Evolutionary conservation across 2,797 vertebrate species (phyloP).

Genomic region (Falco novaeseelandiae): DNA sequence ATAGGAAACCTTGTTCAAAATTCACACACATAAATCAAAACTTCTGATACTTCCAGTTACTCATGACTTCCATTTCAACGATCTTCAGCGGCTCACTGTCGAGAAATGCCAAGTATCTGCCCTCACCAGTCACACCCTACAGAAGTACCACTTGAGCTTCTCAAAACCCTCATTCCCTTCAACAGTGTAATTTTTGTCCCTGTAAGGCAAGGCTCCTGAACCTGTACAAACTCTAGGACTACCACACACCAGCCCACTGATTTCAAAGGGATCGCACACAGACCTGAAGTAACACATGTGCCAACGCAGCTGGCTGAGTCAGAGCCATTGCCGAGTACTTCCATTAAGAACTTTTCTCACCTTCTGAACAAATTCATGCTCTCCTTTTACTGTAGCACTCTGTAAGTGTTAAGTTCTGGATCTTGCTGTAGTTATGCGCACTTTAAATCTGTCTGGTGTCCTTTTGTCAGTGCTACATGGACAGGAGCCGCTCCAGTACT

Average conservation of each 20-base stretch:
- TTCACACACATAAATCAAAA: background rate
- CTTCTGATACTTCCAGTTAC: background rate
- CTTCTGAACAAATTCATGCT: background rate
- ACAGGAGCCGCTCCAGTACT: background rate
- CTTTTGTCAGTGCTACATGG: background rate
- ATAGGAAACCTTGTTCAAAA: background rate
- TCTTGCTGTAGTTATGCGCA: background rate
- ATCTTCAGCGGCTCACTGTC: background rate
- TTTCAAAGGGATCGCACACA: background rate
- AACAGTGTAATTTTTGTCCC: background rate
- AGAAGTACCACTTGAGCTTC: background rate
- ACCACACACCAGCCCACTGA: background rate
- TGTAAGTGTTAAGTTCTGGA: background rate
- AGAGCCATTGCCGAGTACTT: background rate
- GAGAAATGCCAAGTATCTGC: slow-evolving; percentile 4
- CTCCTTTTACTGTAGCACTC: background rate
- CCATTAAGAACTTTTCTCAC: background rate
- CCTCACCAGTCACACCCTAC: background rate
- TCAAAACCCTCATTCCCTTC: background rate
- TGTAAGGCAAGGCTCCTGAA: background rate
- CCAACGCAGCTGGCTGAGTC: background rate
- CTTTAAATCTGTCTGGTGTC: slow-evolving; percentile 23
- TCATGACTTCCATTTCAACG: background rate
- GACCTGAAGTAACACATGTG: background rate
- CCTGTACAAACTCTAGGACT: background rate